A percentile compares a stretch with the other conserved stretches of the same genome.
phyloP scores from a whole-genome alignment of 2,888 invertebrate genomes.

The Hydraecia micacea region DNA sequence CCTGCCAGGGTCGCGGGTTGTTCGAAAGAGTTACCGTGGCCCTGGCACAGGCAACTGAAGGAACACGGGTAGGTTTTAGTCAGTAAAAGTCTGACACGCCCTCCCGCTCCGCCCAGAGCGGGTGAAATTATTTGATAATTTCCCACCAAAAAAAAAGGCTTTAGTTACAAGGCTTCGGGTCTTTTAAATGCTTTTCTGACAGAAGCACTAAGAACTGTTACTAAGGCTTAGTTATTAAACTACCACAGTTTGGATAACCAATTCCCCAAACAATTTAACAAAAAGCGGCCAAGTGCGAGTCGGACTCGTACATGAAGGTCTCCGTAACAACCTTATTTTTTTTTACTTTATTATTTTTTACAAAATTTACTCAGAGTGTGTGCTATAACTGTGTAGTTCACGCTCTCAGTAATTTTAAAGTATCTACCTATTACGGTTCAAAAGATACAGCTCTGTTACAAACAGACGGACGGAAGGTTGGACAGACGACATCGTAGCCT shows the following conservation, averaged over 20 bases:
- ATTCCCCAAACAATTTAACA: neutral
- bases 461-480: neutral
- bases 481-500: neutral
- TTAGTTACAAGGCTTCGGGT: neutral
- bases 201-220: neutral
- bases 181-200: neutral
- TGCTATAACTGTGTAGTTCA: too few species aligned
- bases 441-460: neutral
- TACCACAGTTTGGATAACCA: neutral
- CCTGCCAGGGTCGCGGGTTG: too few species aligned
- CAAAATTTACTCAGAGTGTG: too few species aligned
- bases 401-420: neutral
- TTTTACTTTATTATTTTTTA: too few species aligned
- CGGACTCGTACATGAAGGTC: neutral
- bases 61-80: too few species aligned
- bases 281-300: neutral
- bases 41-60: too few species aligned
- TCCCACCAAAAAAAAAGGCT: too few species aligned
- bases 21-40: too few species aligned
- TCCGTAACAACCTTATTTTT: too few species aligned
- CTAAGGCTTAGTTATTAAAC: neutral
- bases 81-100: too few species aligned
- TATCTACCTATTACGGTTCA: neutral
- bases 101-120: too few species aligned
- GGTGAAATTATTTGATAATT: too few species aligned